Evolutionary conservation across 1,140 invertebrate genomes (phyloP).

Genomic region (Scaptomyza pallida): DNA sequence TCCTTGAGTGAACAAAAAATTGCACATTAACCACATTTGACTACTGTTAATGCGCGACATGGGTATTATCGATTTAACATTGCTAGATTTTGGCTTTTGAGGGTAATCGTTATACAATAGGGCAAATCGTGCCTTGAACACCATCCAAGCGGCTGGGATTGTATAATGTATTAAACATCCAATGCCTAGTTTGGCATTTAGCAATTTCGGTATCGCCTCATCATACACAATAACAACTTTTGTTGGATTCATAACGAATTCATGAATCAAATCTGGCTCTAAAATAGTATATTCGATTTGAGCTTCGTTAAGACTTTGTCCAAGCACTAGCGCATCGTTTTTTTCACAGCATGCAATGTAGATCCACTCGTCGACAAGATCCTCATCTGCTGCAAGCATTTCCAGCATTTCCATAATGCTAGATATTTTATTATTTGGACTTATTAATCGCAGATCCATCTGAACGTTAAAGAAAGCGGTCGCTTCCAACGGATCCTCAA

Average conservation of each 20-base stretch:
- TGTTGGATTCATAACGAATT: too few species aligned
- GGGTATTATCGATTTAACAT: constrained; percentile 1
- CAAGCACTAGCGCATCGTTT: too few species aligned
- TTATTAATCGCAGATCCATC: constrained; percentile 11
- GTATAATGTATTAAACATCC: constrained; percentile 46
- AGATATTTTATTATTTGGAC: not conserved
- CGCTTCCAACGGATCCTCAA: constrained; percentile 67
- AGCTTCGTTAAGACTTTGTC: too few species aligned
- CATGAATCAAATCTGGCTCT: too few species aligned
- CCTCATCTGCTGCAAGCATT: not conserved
- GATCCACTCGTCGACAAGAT: constrained; percentile 20
- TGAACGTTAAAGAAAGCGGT: constrained; percentile 12
- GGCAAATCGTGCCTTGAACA: constrained; percentile 41
- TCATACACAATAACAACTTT: too few species aligned
- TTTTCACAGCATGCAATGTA: constrained; percentile 34
- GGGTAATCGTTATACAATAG: constrained; percentile 36
- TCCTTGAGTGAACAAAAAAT: constrained; percentile 46
- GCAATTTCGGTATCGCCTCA: constrained; percentile 20
- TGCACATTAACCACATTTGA: constrained; percentile 25
- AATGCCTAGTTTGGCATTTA: not conserved
- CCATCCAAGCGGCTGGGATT: constrained; percentile 18
- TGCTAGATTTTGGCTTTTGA: fast-evolving
- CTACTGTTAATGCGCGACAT: not conserved
- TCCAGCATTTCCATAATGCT: not conserved
- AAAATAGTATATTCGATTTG: too few species aligned